These are phyloP conservation scores for Vanessa tameamea DNA, from an alignment of 1,140 invertebrate genomes.

Conservation along the genomic window DNA sequence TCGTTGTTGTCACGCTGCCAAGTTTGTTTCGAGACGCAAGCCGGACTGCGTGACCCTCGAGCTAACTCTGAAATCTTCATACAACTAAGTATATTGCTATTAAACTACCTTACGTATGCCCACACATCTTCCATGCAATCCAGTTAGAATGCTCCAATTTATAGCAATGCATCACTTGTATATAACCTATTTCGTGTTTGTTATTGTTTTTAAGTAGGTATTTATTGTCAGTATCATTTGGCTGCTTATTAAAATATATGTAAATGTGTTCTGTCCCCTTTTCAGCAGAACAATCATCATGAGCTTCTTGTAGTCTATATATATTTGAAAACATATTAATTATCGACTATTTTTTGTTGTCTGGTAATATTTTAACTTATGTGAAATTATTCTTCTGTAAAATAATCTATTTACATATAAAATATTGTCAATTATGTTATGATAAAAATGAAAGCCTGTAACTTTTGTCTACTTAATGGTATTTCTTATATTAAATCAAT, in stretches of 20 bases:
- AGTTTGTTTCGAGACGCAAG: conserved; percentile 36
- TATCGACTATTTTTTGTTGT: too few species aligned
- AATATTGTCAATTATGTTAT: too few species aligned
- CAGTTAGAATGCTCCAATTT: background rate
- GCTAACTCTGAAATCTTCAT: background rate
- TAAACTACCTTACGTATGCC: background rate
- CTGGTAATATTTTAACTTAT: too few species aligned
- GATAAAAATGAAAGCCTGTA: too few species aligned
- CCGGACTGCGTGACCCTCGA: conserved; percentile 16
- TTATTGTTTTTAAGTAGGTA: background rate
- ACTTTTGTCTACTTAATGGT: too few species aligned
- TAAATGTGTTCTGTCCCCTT: background rate
- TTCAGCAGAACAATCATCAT: background rate
- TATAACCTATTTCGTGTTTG: background rate
- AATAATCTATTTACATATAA: too few species aligned
- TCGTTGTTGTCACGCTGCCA: conserved; percentile 54
- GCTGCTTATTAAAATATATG: background rate
- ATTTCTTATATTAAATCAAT: too few species aligned
- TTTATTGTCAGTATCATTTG: background rate
- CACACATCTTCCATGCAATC: background rate
- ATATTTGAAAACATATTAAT: too few species aligned
- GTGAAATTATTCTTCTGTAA: too few species aligned
- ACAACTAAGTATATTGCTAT: background rate
- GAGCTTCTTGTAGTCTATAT: too few species aligned
- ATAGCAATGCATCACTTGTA: background rate